Base-by-base conservation (phyloP, 1,140 invertebrate species). In the Teleopsis dalmanni region DNA sequence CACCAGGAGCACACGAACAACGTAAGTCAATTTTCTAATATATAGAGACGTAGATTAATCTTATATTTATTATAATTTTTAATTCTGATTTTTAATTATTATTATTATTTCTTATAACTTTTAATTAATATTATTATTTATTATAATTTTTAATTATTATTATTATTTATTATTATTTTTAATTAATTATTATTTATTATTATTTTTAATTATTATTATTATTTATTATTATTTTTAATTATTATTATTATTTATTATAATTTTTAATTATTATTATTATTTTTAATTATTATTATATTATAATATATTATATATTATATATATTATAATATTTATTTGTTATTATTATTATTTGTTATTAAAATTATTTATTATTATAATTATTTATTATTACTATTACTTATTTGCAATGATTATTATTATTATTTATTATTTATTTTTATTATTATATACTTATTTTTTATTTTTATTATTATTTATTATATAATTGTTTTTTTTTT, bases 1-100 rank as follows among this genome's bases (percentile, higher is more conserved):
- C 52, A 5, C 40, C 56, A 1, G 59, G 54, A 43, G 51, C 53
- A 4, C 63, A 67, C 23, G 62, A 64, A 47, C 38, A 62, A 51
- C 64, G 63, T 68, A 58, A 65, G 65, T 50, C 14, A 0, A 4
- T 8, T 11, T 11, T 25, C 11, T 42, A 3, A 31, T 11, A 31
- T 31, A 2, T 11, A 31, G n/a, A 31, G 29, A 31, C n/a, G 10
- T 3, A 10, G 10, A 31, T 31, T 2, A 31, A 3, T 31, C 10
- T n/a, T n/a, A n/a, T n/a, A n/a, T n/a, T n/a, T n/a, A n/a, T n/a
- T n/a, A n/a, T n/a, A n/a, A n/a, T n/a, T n/a, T n/a, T n/a, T n/a
- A n/a, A n/a, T n/a, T n/a, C n/a, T n/a, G n/a, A n/a, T n/a, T n/a
- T n/a, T n/a, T n/a, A n/a, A n/a, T 37, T 16, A 4, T 37, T 16